phyloP scores from a whole-genome alignment of 2,797 vertebrate genomes.

The Champsocephalus esox region DNA sequence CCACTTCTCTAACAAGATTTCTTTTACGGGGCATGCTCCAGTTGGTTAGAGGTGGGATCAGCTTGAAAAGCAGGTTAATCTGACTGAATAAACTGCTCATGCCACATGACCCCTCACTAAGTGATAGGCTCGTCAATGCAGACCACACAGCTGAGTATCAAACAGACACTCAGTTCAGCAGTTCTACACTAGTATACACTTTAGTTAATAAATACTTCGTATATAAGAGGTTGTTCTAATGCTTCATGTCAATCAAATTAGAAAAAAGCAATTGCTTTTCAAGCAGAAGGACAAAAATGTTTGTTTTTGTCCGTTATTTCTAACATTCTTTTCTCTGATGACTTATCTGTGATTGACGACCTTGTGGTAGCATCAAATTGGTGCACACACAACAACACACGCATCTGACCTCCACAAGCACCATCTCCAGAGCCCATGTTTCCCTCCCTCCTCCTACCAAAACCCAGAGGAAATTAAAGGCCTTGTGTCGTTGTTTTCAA shows the following conservation, averaged over 20 bases:
- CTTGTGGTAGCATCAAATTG: conserved; percentile 55
- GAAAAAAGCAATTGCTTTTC: conserved; percentile 6
- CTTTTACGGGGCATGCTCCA: background rate
- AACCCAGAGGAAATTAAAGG: conserved; percentile 95
- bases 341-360: conserved; percentile 56
- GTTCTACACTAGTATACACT: background rate
- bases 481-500: conserved; percentile 90
- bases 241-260: conserved; percentile 22
- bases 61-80: conserved; percentile 48
- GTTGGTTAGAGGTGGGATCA: background rate
- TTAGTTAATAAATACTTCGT: background rate
- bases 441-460: conserved; percentile 68
- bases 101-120: conserved; percentile 28
- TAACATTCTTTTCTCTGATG: conserved; percentile 10
- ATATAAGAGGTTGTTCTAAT: background rate
- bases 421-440: conserved; percentile 44
- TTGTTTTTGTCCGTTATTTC: conserved; percentile 19
- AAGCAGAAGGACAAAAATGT: conserved; percentile 37
- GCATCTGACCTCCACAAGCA: conserved; percentile 56
- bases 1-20: background rate
- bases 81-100: conserved; percentile 40
- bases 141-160: conserved; percentile 24
- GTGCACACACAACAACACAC: conserved; percentile 22
- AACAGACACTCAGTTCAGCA: conserved; percentile 16
- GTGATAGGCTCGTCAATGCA: conserved; percentile 42